These are phyloP conservation scores for Syndactyla subalaris DNA, from an alignment of 2,797 vertebrate genomes.

Conservation along the genomic window DNA sequence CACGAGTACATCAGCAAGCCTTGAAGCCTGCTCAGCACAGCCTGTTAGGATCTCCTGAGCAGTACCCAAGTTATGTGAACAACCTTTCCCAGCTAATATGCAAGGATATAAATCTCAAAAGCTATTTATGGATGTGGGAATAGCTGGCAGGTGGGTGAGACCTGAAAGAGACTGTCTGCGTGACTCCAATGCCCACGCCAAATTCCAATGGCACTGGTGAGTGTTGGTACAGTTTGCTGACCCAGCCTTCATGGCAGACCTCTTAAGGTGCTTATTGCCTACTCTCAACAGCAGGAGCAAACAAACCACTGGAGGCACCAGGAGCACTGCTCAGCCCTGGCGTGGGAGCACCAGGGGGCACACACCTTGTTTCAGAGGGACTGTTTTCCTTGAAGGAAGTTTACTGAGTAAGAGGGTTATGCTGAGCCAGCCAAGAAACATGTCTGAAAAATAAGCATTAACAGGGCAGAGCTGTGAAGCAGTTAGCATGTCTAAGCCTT, in stretches of 20 bases:
- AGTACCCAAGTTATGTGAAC: not conserved
- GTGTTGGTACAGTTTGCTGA: not conserved
- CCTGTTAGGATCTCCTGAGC: not conserved
- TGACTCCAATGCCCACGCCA: not conserved
- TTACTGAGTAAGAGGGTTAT: not conserved
- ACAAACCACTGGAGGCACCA: fast-evolving
- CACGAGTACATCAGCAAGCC: not conserved
- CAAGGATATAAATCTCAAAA: not conserved
- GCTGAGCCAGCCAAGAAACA: not conserved
- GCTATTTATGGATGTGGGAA: not conserved
- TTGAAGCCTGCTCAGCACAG: not conserved
- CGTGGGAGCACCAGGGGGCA: fast-evolving
- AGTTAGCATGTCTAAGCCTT: not conserved
- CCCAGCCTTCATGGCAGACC: not conserved
- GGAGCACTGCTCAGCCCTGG: fast-evolving
- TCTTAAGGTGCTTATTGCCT: not conserved
- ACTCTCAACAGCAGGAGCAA: not conserved
- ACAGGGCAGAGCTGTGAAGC: not conserved
- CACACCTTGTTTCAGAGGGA: not conserved
- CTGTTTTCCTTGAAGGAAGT: not conserved
- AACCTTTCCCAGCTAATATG: not conserved
- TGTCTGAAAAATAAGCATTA: not conserved
- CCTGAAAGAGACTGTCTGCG: not conserved
- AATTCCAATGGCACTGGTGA: not conserved
- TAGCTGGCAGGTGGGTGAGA: not conserved